phyloP scores from a whole-genome alignment of 1,140 invertebrate genomes.

The Caenorhabditis inopinata region DNA sequence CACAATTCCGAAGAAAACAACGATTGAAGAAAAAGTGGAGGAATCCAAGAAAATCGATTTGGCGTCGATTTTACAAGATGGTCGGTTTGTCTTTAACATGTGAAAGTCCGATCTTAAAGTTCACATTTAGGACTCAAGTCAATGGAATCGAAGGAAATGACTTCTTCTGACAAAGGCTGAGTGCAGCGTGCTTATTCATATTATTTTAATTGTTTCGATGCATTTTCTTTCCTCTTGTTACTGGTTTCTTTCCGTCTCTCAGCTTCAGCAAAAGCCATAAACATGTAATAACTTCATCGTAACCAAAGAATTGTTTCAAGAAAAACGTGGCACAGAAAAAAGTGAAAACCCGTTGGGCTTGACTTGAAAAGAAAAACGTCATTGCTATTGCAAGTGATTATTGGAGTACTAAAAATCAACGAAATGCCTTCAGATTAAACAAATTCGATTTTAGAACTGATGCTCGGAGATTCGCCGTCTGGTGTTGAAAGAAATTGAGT shows the following conservation, averaged over 20 bases:
- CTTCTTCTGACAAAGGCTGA: not conserved
- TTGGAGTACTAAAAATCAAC: not conserved
- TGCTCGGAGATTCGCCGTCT: conserved; percentile 3
- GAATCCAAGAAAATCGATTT: not conserved
- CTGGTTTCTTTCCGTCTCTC: not conserved
- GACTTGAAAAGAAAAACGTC: not conserved
- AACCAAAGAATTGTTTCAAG: not conserved
- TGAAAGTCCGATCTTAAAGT: too few species aligned
- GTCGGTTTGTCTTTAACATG: not conserved
- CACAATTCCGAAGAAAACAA: not conserved
- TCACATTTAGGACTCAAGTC: not conserved
- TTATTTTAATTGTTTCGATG: not conserved
- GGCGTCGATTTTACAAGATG: conserved; percentile 3
- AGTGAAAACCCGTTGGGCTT: not conserved
- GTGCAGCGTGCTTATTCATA: too few species aligned
- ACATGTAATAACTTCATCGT: too few species aligned
- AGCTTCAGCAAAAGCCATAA: too few species aligned
- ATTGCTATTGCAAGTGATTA: not conserved
- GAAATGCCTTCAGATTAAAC: not conserved
- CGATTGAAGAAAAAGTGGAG: conserved; percentile 5
- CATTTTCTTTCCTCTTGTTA: not conserved
- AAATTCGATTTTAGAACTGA: conserved; percentile 21
- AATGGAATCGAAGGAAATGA: conserved; percentile 8
- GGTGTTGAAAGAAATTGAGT: conserved; percentile 2
- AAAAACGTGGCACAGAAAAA: not conserved